These are phyloP conservation scores for Sardinella longiceps DNA, from an alignment of 2,797 vertebrate genomes.

Conservation along the genomic window DNA sequence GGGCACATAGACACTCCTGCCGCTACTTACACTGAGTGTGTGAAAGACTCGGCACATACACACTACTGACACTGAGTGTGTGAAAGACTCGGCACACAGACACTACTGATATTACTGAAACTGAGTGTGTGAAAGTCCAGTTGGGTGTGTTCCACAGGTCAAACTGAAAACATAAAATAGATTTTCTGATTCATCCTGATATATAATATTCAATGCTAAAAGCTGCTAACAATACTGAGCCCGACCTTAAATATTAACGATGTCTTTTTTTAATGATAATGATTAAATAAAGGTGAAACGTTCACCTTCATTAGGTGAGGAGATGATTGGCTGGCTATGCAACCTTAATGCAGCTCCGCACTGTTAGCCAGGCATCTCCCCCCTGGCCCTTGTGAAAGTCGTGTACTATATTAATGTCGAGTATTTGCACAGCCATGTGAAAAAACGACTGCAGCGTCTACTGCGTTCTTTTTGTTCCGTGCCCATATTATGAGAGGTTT, in stretches of 20 bases:
- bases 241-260: conserved; percentile 1
- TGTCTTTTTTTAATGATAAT: not conserved
- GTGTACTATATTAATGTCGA: not conserved
- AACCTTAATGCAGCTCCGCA: not conserved
- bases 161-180: not conserved
- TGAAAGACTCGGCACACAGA: not conserved
- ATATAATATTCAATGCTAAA: not conserved
- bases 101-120: too few relatives aligned
- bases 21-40: too few relatives aligned
- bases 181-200: not conserved
- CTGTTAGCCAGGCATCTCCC: not conserved
- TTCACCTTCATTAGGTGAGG: not conserved
- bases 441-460: not conserved
- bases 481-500: conserved; percentile 23
- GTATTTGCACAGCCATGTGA: not conserved
- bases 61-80: too few relatives aligned
- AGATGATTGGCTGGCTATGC: not conserved
- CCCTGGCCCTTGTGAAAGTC: not conserved
- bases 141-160: too few relatives aligned
- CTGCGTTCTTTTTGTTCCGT: not conserved
- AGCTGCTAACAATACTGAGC: not conserved
- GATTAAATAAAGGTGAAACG: too few relatives aligned
- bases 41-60: too few relatives aligned
- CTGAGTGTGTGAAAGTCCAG: too few relatives aligned
- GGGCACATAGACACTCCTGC: too few relatives aligned